Evolutionary conservation across 1,140 invertebrate genomes (phyloP).

Genomic region (Conus ventricosus): DNA sequence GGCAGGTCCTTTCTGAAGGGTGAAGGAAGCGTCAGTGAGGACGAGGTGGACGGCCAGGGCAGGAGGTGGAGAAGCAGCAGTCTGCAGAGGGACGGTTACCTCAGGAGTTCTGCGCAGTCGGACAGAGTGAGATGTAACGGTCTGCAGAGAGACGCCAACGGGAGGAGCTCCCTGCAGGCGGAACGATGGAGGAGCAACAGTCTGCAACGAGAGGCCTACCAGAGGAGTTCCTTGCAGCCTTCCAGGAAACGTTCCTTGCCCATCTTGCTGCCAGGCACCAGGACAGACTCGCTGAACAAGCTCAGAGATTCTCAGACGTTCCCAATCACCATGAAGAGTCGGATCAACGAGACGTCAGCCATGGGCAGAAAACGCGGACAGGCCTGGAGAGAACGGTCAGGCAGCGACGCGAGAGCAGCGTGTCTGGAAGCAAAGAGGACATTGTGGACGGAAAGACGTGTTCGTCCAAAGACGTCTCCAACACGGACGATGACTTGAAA

Average conservation of each 20-base stretch:
- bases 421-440: conserved; percentile 5
- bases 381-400: neutral
- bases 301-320: conserved; percentile 41
- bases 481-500: conserved; percentile 20
- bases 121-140: neutral
- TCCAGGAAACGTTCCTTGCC: conserved; percentile 49
- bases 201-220: conserved; percentile 28
- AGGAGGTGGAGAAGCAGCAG: conserved; percentile 3
- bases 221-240: conserved; percentile 37
- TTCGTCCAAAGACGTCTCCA: conserved; percentile 1
- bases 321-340: neutral
- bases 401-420: neutral
- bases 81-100: neutral
- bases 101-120: neutral
- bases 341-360: neutral
- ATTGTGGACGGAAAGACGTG: neutral
- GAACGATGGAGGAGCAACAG: conserved; percentile 3
- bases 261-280: conserved; percentile 59
- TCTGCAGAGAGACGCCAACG: conserved; percentile 32
- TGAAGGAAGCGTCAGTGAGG: neutral
- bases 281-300: conserved; percentile 42
- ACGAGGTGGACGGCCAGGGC: neutral
- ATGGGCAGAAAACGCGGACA: neutral
- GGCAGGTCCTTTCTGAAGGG: neutral
- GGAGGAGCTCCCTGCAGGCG: conserved; percentile 36